These are phyloP conservation scores for Cynocephalus volans DNA, from an alignment of 2,113 vertebrate species.

Conservation along the genomic window DNA sequence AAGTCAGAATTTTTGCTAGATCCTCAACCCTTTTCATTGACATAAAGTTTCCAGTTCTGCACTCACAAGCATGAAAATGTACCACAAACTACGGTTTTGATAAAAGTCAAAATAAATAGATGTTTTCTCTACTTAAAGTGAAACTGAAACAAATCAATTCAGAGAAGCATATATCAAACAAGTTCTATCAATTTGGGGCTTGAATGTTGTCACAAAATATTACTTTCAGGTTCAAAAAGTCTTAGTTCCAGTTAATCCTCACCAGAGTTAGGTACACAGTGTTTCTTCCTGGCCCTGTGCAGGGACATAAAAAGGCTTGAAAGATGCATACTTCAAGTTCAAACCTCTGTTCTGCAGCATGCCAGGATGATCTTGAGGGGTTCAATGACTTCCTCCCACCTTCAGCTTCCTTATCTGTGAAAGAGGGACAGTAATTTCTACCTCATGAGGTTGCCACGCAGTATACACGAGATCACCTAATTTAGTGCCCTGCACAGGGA, in stretches of 20 bases:
- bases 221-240: not conserved
- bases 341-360: not conserved
- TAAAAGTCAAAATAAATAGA: not conserved
- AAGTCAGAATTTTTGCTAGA: not conserved
- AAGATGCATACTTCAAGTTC: not conserved
- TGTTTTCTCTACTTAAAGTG: not conserved
- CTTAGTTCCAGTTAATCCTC: not conserved
- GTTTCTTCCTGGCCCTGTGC: fast-evolving
- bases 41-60: not conserved
- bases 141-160: not conserved
- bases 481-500: no score
- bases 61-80: not conserved
- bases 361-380: not conserved
- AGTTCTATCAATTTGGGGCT: not conserved
- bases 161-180: not conserved
- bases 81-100: not conserved
- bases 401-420: not conserved
- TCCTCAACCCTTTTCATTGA: not conserved
- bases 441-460: not conserved
- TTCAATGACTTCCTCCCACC: not conserved
- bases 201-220: not conserved
- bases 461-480: not conserved
- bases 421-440: not conserved
- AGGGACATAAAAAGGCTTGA: not conserved
- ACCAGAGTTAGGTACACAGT: not conserved